These are phyloP conservation scores for Stenodera caucasica DNA, from an alignment of 2,888 invertebrate species.

Conservation along the genomic window DNA sequence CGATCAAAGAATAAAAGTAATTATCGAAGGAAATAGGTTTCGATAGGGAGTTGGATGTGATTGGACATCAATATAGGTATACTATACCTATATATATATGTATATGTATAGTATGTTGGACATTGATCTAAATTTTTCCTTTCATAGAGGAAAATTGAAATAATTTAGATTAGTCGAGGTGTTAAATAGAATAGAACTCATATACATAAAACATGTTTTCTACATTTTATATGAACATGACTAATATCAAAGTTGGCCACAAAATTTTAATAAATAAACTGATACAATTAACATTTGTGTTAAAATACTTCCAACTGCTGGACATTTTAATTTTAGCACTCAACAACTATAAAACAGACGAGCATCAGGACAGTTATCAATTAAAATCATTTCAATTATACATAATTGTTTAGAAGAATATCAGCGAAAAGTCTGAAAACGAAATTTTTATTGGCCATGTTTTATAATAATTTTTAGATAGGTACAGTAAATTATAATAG, in stretches of 20 bases:
- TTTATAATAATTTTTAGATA: no score
- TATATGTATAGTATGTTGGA: no score
- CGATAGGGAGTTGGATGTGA: conserved; percentile 14
- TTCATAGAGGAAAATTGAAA: no score
- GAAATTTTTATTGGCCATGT: no score
- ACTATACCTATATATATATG: no score
- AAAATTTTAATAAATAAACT: not conserved
- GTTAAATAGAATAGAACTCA: not conserved
- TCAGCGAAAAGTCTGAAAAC: no score
- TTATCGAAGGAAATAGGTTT: conserved; percentile 42
- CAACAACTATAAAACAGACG: not conserved
- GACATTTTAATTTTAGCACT: not conserved
- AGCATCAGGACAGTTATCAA: no score
- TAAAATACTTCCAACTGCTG: not conserved
- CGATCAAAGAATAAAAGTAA: conserved; percentile 41
- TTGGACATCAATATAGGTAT: conserved; percentile 18
- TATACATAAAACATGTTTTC: not conserved
- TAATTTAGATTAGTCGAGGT: not conserved
- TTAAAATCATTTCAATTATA: no score
- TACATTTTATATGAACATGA: not conserved
- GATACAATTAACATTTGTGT: not conserved
- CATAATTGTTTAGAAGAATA: no score
- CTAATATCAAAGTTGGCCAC: not conserved
- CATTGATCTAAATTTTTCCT: no score
- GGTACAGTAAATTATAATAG: no score